Evolutionary conservation across 2,888 invertebrate species (phyloP), one percentile per base, ranked within the genome.

Genomic region (Andrena hattorfiana): DNA sequence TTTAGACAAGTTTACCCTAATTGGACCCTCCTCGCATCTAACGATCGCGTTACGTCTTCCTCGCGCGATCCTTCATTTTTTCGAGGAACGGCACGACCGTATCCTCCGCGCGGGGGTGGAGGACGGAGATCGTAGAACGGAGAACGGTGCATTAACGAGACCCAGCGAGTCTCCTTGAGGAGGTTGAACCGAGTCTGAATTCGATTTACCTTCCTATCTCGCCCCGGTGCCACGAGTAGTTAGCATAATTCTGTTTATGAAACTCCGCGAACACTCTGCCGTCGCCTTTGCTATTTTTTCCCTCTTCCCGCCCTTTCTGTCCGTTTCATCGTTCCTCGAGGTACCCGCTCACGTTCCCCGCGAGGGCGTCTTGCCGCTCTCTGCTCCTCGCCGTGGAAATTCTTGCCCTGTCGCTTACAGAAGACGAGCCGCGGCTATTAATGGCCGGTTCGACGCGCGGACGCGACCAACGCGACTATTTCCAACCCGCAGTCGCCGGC

Each of bases 181-280:
- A 84, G 84, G 82, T 87, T 81, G 78, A 85, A 83, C 75, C 71
- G 79, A 79, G 84, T 84, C 82, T 89, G 83, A 88, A 87, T 87
- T 89, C 84, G 86, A 90, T 87, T 88, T 89, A 86, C 82, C 86
- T 83, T 82, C 76, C 78, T 82, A 73, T 78, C 82, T 77, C 83
- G 77, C 80, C 78, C 63, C 80, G 82, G 71, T 83, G 83, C 91
- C 77, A 85, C 75, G 85, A 82, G 94, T 95, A 67, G 94, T 94
- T 66, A 95, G 94, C 88, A 95, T 94, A 89, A 94, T 94, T 83
- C 95, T 94, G 91, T 95, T 95, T 80, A 95, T 93, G 90, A 94
- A 95, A 70, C 94, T 89, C 83, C 70, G 73, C 72, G 73, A 81
- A 79, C 82, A 85, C 85, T 83, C 62, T 74, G 80, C 77, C 69